These are phyloP conservation scores for Steatocranus sp. DNA, from an alignment of 2,797 vertebrate species.

Conservation along the genomic window DNA sequence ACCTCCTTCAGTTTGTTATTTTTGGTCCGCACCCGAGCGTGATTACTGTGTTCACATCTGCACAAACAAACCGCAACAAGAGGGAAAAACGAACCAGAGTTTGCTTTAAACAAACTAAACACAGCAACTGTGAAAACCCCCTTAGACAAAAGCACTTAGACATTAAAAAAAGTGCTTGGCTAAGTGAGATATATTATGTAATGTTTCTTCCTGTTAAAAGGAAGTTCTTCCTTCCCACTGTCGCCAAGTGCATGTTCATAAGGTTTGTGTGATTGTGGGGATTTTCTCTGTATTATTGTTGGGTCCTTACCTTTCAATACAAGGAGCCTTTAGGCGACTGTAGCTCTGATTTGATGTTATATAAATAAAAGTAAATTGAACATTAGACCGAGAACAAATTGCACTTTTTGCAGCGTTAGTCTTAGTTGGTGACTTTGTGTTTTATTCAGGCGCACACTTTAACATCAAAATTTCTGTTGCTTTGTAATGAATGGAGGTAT, in stretches of 20 bases:
- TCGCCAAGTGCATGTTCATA: neutral
- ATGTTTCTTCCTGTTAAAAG: neutral
- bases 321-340: neutral
- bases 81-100: neutral
- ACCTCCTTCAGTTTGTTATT: rapidly evolving
- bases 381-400: rapidly evolving
- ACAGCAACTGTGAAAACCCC: neutral
- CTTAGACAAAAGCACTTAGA: neutral
- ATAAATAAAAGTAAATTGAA: neutral
- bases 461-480: neutral
- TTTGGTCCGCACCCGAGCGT: rapidly evolving
- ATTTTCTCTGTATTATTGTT: neutral
- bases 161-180: neutral
- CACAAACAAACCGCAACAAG: neutral
- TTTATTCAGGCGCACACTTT: neutral
- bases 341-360: neutral
- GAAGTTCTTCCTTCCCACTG: neutral
- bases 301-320: neutral
- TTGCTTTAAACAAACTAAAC: neutral
- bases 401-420: neutral
- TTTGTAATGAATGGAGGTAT: conserved; percentile 27
- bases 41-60: neutral
- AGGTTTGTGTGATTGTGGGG: neutral
- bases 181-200: neutral
- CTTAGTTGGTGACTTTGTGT: neutral